These are phyloP conservation scores for Dicyrtoma fusca DNA, from an alignment of 2,888 invertebrate genomes.

Conservation along the genomic window DNA sequence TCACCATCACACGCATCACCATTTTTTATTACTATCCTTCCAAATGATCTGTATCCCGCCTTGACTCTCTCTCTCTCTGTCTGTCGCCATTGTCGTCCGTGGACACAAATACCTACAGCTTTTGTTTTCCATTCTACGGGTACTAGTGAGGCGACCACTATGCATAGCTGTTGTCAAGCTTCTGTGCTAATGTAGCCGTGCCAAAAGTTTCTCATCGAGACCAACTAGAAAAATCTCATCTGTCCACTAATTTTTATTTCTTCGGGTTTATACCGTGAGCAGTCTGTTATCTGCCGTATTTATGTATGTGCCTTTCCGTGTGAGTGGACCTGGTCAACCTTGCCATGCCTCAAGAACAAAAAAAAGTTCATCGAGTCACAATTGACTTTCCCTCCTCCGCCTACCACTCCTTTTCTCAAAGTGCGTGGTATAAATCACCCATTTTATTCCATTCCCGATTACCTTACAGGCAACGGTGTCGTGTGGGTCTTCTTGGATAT, in stretches of 20 bases:
- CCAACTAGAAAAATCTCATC: conserved; percentile 1
- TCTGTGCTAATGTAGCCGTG: neutral
- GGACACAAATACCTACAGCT: neutral
- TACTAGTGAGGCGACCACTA: neutral
- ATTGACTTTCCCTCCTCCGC: too few relatives aligned
- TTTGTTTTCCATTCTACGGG: neutral
- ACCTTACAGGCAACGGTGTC: neutral
- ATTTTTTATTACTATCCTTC: conserved; percentile 35
- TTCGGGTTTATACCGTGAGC: neutral
- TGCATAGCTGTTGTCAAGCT: neutral
- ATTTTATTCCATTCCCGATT: conserved; percentile 1
- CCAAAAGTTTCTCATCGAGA: neutral
- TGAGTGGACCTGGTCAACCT: too few relatives aligned
- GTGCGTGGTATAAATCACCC: conserved; percentile 11
- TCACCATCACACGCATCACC: conserved; percentile 27
- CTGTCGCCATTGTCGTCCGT: neutral
- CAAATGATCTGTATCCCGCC: conserved; percentile 37
- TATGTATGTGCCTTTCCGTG: neutral
- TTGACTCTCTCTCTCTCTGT: conserved; percentile 16
- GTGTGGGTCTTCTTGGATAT: neutral
- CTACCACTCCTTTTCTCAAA: neutral
- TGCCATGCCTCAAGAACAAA: too few relatives aligned
- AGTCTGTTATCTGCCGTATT: neutral
- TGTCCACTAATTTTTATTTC: conserved; percentile 17
- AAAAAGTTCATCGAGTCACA: too few relatives aligned